Evolutionary conservation across 2,888 invertebrate genomes (phyloP).

Genomic region (Chrysina gloriosa): DNA sequence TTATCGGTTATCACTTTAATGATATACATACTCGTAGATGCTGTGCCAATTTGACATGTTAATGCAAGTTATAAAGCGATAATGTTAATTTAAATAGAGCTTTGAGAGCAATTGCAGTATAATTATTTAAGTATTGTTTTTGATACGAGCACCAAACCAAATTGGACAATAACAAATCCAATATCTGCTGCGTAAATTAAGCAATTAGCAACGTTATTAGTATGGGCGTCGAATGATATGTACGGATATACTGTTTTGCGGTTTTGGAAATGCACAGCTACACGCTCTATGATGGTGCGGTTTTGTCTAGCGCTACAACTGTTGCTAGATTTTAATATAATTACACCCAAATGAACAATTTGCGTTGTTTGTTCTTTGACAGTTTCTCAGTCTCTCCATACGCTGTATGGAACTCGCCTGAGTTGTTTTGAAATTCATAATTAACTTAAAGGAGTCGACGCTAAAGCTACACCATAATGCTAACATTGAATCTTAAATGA

Average conservation of each 20-base stretch:
- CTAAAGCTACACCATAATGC: conserved; percentile 17
- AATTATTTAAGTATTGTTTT: no score
- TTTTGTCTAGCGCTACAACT: conserved; percentile 25
- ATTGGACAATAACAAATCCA: no score
- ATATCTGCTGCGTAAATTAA: neutral
- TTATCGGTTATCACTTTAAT: no score
- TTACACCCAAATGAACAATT: conserved; percentile 34
- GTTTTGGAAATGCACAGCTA: conserved; percentile 20
- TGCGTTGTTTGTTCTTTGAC: conserved; percentile 28
- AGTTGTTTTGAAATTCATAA: conserved; percentile 31
- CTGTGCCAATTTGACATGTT: no score
- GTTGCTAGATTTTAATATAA: conserved; percentile 30
- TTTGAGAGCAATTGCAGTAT: no score
- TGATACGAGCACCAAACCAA: no score
- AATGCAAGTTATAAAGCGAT: no score
- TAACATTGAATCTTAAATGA: conserved; percentile 26
- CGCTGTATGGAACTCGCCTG: conserved; percentile 5
- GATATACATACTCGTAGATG: no score
- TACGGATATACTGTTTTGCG: conserved; percentile 16
- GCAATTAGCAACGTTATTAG: neutral
- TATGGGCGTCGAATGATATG: neutral
- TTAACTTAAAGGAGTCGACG: conserved; percentile 29
- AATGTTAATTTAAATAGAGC: no score
- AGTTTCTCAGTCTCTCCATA: conserved; percentile 25
- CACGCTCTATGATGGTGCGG: conserved; percentile 14